A percentile compares a stretch with the other conserved stretches of the same genome.
phyloP scores from a whole-genome alignment of 2,797 vertebrate genomes.

The Platyrinchus mystaceus region DNA sequence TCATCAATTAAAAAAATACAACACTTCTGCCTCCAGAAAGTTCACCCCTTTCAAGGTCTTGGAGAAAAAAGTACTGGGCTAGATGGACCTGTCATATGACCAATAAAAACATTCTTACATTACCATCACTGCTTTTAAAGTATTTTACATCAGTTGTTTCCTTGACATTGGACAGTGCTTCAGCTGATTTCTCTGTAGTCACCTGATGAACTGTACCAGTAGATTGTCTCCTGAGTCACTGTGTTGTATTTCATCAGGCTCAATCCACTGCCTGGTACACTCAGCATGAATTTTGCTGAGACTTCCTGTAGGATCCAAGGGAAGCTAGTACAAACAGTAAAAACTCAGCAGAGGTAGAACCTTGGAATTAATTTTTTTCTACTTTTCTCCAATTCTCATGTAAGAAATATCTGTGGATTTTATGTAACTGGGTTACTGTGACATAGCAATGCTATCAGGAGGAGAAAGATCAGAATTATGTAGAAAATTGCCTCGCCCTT shows the following conservation, averaged over 20 bases:
- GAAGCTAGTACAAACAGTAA: not conserved
- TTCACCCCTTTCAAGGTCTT: not conserved
- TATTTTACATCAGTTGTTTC: not conserved
- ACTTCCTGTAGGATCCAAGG: not conserved
- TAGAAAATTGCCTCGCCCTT: not conserved
- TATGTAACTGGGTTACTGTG: not conserved
- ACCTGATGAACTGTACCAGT: not conserved
- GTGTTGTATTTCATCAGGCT: not conserved
- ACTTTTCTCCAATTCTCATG: not conserved
- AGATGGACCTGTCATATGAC: not conserved
- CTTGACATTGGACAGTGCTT: not conserved
- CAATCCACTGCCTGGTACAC: too few relatives aligned
- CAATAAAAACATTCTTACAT: not conserved
- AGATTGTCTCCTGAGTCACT: not conserved
- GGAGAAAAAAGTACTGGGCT: not conserved
- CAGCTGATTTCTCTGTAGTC: not conserved
- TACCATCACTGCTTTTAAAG: not conserved
- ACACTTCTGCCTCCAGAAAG: not conserved
- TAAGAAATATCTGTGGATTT: not conserved
- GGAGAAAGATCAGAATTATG: not conserved
- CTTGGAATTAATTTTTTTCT: not conserved
- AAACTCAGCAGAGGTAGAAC: not conserved
- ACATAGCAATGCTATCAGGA: not conserved
- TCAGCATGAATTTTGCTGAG: not conserved
- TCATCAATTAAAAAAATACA: not conserved